Base-by-base conservation (phyloP, 1,140 invertebrate species). In the Drosophila sp. region DNA sequence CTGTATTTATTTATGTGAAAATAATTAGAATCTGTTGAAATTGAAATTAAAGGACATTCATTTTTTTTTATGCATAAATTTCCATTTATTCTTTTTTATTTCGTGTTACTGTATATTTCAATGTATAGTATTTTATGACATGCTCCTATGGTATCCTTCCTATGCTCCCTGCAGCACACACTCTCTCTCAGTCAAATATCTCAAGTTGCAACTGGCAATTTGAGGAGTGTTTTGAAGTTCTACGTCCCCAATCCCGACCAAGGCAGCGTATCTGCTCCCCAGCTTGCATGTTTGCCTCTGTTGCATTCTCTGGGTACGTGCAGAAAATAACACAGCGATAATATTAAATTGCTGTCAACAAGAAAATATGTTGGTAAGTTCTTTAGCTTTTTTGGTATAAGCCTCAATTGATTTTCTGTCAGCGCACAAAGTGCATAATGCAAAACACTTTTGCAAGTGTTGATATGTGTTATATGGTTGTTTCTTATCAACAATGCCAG, bases 281-380 rank as follows among this genome's bases (percentile, higher is more conserved):
- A 21, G 21, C 25, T 81, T 72, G 80, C 80, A 82, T 82, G 80
- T 71, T 76, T 59, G 54, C 41, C 25, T 67, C 54, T 58, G 54
- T 59, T 50, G 64, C 64, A 67, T 67, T 41, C 50, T 71, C 50
- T 74, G 18, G 61, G 40, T 78, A 76, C 82, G 82, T 84, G 81
- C 81, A 84, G 82, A 87, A 84, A 84, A 84, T 84, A 84, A 84
- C 78, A 78, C 72, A 75, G 72, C 83, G 83, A 87, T 86, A 86
- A 86, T 87, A 87, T 87, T 87, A 87, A 87, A 89, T 87, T 87
- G 82, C 82, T 87, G 82, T 87, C 82, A 87, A 87, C 82, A 87
- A 38, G 71, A 89, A 87, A 89, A 89, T 87, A 87, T 82, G 82
- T 89, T 89, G 75, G 82, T 89, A 80, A 73, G 77, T 87, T 81